Evolutionary conservation across 35 echinoderm and acorn worm species (phyloP).

Genomic region (Holothuria glaberrima): DNA sequence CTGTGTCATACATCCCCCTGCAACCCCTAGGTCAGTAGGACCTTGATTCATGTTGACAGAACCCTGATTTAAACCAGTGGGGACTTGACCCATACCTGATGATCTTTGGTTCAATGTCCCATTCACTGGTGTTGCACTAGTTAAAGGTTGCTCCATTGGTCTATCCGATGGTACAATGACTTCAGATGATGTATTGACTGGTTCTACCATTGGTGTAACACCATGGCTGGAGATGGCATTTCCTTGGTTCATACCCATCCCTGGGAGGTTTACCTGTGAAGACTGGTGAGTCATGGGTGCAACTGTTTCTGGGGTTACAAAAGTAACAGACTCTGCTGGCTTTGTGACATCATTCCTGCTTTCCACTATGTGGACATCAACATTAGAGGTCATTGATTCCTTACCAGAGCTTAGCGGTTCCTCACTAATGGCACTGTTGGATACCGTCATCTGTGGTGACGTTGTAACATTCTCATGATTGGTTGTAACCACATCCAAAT

Average conservation of each 20-base stretch:
- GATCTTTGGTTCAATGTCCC: neutral
- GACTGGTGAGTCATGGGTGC: constrained; percentile 3
- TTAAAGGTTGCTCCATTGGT: constrained; percentile 23
- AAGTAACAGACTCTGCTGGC: neutral
- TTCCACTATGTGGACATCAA: neutral
- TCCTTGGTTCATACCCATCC: neutral
- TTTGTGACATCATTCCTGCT: neutral
- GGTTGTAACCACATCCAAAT: neutral
- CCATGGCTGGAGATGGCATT: neutral
- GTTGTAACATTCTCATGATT: neutral
- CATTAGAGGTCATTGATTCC: neutral
- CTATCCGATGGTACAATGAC: constrained; percentile 2
- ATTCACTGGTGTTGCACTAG: neutral
- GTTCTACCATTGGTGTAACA: constrained; percentile 24
- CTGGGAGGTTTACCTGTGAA: neutral
- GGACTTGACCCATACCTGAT: neutral
- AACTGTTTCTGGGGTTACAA: constrained; percentile 17
- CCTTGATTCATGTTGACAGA: constrained; percentile 19
- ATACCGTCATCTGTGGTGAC: neutral
- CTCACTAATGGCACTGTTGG: neutral
- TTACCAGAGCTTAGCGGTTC: neutral
- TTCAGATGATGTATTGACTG: neutral
- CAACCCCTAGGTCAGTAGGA: neutral
- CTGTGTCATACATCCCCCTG: neutral
- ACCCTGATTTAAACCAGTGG: neutral